Evolutionary conservation across 2,888 invertebrate species (phyloP), one percentile per base, ranked within the genome.

Genomic region (Agrochola lychnidis): DNA sequence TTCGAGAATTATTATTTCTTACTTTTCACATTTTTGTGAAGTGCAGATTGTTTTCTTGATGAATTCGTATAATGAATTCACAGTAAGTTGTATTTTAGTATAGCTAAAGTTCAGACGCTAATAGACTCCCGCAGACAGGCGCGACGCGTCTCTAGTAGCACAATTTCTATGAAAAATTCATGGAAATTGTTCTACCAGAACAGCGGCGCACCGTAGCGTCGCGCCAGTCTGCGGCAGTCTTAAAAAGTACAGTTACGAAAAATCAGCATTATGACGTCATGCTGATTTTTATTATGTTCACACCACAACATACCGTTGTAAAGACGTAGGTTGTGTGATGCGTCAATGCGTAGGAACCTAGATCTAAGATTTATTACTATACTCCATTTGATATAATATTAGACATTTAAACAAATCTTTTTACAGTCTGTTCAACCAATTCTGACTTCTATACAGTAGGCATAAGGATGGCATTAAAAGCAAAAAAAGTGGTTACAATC

Each of bases 241-340:
- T 45, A 56, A n/a, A n/a, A 12, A n/a, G 14, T 57, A 5, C 57
- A 25, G 57, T 25, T 25, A 12, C n/a, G 16, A 45, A 16, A 48
- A 57, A 42, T 67, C 25, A 16, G 5, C 30, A n/a, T n/a, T n/a
- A n/a, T 30, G 40, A 69, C 64, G 68, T 79, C 79, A 64, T 36
- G 68, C 7, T 56, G 1, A 73, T 57, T 57, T 57, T 57, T 25
- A 6, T 16, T 10, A 40, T 1, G 22, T 25, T 25, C 22, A 40
- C 22, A 63, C 45, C 73, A 36, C 51, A 59, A 53, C 16, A 16
- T 67, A 78, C 79, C 62, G 72, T 79, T 79, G 40, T 19, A 40
- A 6, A 36, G n/a, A 68, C 63, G 63, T 53, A 51, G 16, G 10
- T 30, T 7, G n/a, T n/a, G n/a, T n/a, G 67, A 63, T 63, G 57